Base-by-base conservation (phyloP, 1,140 invertebrate genomes). In the Drosophila biarmipes region DNA sequence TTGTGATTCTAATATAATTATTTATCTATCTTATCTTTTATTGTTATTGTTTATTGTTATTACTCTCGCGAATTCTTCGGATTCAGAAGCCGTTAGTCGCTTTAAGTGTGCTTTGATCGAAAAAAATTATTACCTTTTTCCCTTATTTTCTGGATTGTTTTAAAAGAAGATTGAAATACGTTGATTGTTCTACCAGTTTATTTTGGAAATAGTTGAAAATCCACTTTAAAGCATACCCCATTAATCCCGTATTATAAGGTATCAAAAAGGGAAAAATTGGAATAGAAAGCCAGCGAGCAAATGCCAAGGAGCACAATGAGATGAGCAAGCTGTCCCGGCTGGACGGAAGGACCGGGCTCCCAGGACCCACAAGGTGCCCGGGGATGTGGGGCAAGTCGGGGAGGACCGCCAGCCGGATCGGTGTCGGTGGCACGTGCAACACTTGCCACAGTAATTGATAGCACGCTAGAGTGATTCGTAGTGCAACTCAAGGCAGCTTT, bases 401-500 rank as follows among this genome's bases (percentile, higher is more conserved):
- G 10, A 38, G 37, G 58, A 38, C 37, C 7, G 6, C 57, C 34
- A 29, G 52, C 59, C 63, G 31, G 73, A 71, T 75, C 71, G 49
- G 57, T 62, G 58, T 73, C 76, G 46, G 78, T 75, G 74, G 82
- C 82, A 89, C 82, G 82, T 87, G 82, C 82, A 87, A 89, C 82
- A 87, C 84, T 87, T 82, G 82, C 84, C 84, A 82, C 79, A 89
- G 82, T 87, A 87, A 87, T 87, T 87, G 82, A 87, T 87, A 89
- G 82, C 82, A 87, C 75, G 82, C 82, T 79, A 89, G 84, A 87
- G 64, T 89, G 82, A 89, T 87, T 87, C 84, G 61, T 78, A 87
- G 74, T 53, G 78, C 82, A 81, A 86, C 75, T 81, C 74, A 62
- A 73, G 55, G 40, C 63, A 77, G 48, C 81, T 64, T 64, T 54